These are phyloP conservation scores for Dicyrtomina minuta DNA, from an alignment of 2,888 invertebrate genomes.

Conservation along the genomic window DNA sequence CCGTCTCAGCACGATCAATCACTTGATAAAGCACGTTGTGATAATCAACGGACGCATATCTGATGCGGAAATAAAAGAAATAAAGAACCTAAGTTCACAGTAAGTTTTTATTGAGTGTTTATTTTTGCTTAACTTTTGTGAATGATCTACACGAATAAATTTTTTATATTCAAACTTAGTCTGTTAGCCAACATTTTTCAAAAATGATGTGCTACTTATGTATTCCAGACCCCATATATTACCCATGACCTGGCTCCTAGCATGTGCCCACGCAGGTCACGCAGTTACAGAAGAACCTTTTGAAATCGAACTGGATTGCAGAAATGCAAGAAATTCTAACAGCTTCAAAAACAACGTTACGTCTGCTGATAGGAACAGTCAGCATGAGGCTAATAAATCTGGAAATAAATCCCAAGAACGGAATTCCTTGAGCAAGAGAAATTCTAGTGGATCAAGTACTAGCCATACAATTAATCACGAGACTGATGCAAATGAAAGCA, in stretches of 20 bases:
- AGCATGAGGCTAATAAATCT: background rate
- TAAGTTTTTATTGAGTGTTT: conserved; percentile 22
- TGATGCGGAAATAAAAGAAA: conserved; percentile 59
- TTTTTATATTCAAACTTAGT: too few species aligned
- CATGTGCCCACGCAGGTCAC: conserved; percentile 67
- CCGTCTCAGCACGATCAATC: background rate
- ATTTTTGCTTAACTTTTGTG: too few species aligned
- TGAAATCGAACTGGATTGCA: conserved; percentile 39
- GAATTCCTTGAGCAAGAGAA: too few species aligned
- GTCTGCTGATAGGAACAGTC: background rate
- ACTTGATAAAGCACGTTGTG: conserved; percentile 77
- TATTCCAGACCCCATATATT: conserved; percentile 66
- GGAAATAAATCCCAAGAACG: background rate
- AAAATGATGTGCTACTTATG: too few species aligned
- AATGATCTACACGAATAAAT: too few species aligned
- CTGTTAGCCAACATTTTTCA: too few species aligned
- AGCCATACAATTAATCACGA: background rate
- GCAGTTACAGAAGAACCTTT: conserved; percentile 63
- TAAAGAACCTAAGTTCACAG: conserved; percentile 45
- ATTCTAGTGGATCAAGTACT: background rate
- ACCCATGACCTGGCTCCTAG: conserved; percentile 71
- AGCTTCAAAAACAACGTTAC: background rate
- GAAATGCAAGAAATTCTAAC: background rate
- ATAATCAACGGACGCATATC: conserved; percentile 64
- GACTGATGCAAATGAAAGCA: too few species aligned